Evolutionary conservation across 2,888 invertebrate genomes (phyloP).

Genomic region (Emmelina monodactyla): DNA sequence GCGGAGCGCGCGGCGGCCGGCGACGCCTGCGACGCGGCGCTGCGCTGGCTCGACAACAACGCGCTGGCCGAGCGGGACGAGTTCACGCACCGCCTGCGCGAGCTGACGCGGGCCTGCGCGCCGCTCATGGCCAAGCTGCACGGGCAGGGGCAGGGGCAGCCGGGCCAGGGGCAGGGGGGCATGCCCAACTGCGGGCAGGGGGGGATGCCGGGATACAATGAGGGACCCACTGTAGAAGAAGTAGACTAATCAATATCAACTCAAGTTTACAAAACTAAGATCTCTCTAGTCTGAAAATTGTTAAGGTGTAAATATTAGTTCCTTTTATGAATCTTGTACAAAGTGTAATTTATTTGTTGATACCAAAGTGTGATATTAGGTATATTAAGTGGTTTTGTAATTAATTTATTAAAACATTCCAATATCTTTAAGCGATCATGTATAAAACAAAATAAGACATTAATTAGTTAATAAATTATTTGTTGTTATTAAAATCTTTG

Average conservation of each 20-base stretch:
- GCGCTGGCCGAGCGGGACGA: constrained; percentile 64
- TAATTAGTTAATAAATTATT: too few species aligned
- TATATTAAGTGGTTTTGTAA: background rate
- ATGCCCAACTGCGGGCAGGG: constrained; percentile 11
- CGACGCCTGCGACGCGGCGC: constrained; percentile 52
- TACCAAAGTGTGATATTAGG: background rate
- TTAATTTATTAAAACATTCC: background rate
- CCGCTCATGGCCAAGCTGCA: constrained; percentile 47
- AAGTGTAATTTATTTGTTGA: too few species aligned
- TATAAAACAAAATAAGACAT: too few species aligned
- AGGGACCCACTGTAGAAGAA: constrained; percentile 37
- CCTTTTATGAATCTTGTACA: too few species aligned
- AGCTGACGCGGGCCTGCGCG: constrained; percentile 51
- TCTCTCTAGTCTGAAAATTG: background rate
- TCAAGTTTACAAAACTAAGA: constrained; percentile 1
- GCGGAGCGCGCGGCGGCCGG: background rate
- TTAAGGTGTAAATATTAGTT: background rate
- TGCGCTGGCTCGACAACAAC: constrained; percentile 71
- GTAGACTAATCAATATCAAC: constrained; percentile 24
- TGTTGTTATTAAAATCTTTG: too few species aligned
- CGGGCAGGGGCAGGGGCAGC: constrained; percentile 22
- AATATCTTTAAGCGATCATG: background rate
- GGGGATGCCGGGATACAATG: constrained; percentile 9
- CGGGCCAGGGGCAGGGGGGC: too few species aligned
- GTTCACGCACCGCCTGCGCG: constrained; percentile 56